Conservation (phyloP, 2,888 invertebrate genomes). For the Dendrolimus pini region DNA sequence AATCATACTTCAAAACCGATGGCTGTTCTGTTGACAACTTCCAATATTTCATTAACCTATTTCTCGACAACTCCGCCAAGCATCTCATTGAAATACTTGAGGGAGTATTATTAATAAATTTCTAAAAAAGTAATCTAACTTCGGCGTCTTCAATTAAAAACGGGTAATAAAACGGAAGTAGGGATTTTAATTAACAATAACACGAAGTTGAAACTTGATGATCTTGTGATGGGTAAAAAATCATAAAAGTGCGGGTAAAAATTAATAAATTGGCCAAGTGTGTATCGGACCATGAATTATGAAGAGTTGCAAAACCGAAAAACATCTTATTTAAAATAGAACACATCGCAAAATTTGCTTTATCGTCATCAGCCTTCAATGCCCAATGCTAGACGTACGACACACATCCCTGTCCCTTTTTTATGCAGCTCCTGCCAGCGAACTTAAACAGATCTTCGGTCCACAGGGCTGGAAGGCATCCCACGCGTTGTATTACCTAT, state of each 20-base stretch:
- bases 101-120: conserved; percentile 6
- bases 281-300: too few species aligned
- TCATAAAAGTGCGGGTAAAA: neutral
- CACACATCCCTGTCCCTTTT: too few species aligned
- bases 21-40: neutral
- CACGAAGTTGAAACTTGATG: neutral
- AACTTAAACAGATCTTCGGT: too few species aligned
- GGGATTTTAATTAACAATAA: neutral
- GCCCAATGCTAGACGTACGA: too few species aligned
- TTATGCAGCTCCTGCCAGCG: too few species aligned
- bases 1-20: neutral
- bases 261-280: too few species aligned
- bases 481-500: too few species aligned
- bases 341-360: too few species aligned
- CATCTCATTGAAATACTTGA: neutral
- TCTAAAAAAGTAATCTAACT: conserved; percentile 33
- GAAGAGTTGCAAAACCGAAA: too few species aligned
- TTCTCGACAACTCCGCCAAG: conserved; percentile 6
- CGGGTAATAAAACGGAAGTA: conserved; percentile 6
- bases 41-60: conserved; percentile 1
- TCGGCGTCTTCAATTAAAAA: conserved; percentile 27
- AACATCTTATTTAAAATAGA: too few species aligned
- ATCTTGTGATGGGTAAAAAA: neutral
- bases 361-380: too few species aligned
- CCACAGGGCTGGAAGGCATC: too few species aligned